Conservation (phyloP, 2,797 vertebrate species). For the Megaceryle alcyon region DNA sequence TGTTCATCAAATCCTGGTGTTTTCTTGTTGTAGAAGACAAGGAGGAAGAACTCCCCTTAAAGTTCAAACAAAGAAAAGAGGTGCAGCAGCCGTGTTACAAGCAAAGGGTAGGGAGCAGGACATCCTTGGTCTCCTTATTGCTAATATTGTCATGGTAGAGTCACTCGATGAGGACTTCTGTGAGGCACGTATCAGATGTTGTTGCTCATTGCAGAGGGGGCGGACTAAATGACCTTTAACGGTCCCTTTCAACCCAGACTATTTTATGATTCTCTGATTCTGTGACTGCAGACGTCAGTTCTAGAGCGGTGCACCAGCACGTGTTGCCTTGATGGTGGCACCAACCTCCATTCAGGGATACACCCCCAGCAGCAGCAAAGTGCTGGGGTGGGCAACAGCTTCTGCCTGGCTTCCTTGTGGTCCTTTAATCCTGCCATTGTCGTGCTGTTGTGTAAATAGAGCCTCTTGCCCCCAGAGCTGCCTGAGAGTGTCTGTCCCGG, state of each 20-base stretch:
- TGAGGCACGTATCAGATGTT: not conserved
- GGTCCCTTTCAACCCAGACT: not conserved
- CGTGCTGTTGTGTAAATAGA: not conserved
- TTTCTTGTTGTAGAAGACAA: not conserved
- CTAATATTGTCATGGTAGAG: not conserved
- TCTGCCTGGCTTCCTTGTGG: not conserved
- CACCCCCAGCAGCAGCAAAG: not conserved
- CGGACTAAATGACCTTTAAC: not conserved
- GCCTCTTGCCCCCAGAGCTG: not conserved
- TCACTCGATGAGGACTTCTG: not conserved
- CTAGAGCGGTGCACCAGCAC: not conserved
- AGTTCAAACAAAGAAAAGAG: not conserved
- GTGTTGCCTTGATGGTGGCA: not conserved
- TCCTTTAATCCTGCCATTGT: conserved; percentile 4
- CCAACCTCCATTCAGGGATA: not conserved
- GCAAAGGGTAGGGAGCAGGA: not conserved
- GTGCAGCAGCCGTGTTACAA: not conserved
- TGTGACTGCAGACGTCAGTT: rapidly evolving
- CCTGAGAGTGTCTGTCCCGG: not conserved
- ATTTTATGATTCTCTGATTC: not conserved
- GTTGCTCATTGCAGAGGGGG: not conserved
- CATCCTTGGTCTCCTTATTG: not conserved
- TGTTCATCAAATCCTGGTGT: not conserved
- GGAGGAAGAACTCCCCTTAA: not conserved
- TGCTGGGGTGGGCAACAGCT: not conserved